Conservation (phyloP, 2,888 invertebrate genomes). For the Diabrotica balteata region DNA sequence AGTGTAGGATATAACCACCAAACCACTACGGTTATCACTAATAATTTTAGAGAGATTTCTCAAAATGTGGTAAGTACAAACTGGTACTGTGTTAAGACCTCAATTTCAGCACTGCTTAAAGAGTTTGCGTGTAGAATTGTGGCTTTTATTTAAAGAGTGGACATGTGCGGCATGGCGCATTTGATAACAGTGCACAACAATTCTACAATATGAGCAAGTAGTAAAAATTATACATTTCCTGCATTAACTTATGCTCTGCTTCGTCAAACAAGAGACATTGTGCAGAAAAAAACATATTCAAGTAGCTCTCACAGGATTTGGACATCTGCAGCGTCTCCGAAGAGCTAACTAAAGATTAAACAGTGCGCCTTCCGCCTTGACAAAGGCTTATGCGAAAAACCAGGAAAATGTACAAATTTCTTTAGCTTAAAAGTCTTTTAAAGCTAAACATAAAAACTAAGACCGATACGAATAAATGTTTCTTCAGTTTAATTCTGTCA, state of each 20-base stretch:
- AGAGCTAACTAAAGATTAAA: conserved; percentile 35
- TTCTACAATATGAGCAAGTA: conserved; percentile 59
- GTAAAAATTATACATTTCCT: conserved; percentile 51
- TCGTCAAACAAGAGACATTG: conserved; percentile 52
- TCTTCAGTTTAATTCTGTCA: no score
- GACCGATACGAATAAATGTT: no score
- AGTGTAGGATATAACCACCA: no score
- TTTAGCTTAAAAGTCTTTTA: background rate
- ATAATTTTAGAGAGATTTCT: no score
- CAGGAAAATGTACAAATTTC: conserved; percentile 26
- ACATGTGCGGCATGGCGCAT: conserved; percentile 56
- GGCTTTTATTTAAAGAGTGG: conserved; percentile 47
- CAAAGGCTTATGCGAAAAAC: conserved; percentile 24
- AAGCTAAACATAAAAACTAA: no score
- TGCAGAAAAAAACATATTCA: conserved; percentile 45
- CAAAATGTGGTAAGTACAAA: no score
- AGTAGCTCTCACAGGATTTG: conserved; percentile 12
- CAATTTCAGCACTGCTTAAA: background rate
- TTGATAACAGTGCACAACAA: conserved; percentile 58
- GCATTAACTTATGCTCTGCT: conserved; percentile 56
- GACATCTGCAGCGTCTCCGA: conserved; percentile 39
- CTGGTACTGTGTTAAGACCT: no score
- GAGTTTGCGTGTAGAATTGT: conserved; percentile 21
- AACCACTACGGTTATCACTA: no score
- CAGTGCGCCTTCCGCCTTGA: conserved; percentile 28